These are phyloP conservation scores for Drosophila takahashii DNA, from an alignment of 1,140 invertebrate species.

Conservation along the genomic window DNA sequence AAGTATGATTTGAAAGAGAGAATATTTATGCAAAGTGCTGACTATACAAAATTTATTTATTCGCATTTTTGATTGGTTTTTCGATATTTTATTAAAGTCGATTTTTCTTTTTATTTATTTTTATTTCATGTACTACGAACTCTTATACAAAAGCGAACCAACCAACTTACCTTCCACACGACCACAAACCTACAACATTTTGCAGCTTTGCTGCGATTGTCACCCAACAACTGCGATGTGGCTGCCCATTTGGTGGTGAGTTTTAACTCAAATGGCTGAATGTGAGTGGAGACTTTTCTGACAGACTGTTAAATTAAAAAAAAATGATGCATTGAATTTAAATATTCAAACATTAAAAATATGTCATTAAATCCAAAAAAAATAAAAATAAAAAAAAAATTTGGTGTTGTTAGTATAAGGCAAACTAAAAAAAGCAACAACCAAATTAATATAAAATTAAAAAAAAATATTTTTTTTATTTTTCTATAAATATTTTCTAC, in stretches of 20 bases:
- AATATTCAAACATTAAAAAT: no score
- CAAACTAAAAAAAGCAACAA: no score
- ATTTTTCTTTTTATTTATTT: background rate
- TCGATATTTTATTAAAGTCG: no score
- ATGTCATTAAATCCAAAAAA: no score
- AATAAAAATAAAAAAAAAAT: no score
- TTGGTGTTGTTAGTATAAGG: no score
- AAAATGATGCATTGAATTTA: background rate
- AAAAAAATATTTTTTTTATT: no score
- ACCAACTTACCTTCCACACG: slow-evolving; percentile 43
- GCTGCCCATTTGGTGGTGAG: slow-evolving; percentile 40
- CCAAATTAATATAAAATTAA: no score
- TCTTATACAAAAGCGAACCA: slow-evolving; percentile 23
- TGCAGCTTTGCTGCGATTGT: slow-evolving; percentile 52
- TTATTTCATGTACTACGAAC: background rate
- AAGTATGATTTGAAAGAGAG: background rate
- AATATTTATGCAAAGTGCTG: background rate
- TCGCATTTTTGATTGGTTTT: background rate
- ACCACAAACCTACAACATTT: slow-evolving; percentile 46
- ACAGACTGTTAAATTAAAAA: background rate
- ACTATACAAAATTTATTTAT: background rate
- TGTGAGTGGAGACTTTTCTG: slow-evolving; percentile 22
- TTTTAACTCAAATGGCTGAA: slow-evolving; percentile 40
- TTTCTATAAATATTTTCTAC: no score
- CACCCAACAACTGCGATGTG: background rate